These are phyloP conservation scores for Leucophenga maculata DNA, from an alignment of 2,888 invertebrate genomes.

Conservation along the genomic window DNA sequence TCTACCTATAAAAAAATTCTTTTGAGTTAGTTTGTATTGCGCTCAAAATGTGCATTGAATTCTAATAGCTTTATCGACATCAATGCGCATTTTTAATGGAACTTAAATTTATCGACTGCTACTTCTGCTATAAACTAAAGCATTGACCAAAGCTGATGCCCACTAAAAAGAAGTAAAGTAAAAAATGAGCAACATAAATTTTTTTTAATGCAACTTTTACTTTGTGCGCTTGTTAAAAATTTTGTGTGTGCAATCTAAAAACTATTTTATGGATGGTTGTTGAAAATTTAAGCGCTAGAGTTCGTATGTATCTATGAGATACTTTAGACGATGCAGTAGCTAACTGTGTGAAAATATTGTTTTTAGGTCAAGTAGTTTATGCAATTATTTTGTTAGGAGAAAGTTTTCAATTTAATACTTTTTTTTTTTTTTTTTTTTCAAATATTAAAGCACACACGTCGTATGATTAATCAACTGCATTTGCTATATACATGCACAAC, in stretches of 20 bases:
- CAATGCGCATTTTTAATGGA: too few relatives aligned
- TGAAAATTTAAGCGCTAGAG: too few relatives aligned
- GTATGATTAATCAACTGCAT: neutral
- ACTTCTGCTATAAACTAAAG: neutral
- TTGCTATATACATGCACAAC: neutral
- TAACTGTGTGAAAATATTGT: neutral
- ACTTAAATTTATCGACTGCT: too few relatives aligned
- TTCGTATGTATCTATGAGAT: neutral
- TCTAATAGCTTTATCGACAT: too few relatives aligned
- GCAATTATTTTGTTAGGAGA: neutral
- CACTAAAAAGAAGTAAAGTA: too few relatives aligned
- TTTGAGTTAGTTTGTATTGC: too few relatives aligned
- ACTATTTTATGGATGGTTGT: neutral
- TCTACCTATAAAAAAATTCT: too few relatives aligned
- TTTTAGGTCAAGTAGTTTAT: neutral
- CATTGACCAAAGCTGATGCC: neutral
- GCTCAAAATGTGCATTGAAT: too few relatives aligned
- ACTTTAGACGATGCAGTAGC: neutral
- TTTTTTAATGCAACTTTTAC: neutral
- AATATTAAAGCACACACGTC: neutral
- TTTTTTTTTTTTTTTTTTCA: too few relatives aligned
- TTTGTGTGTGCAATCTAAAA: neutral
- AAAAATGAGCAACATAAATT: too few relatives aligned
- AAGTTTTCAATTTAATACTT: too few relatives aligned
- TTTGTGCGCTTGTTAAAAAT: slow-evolving; percentile 6